Base-by-base conservation (phyloP, 2,113 vertebrate genomes). In the Catharus fuscescens region DNA sequence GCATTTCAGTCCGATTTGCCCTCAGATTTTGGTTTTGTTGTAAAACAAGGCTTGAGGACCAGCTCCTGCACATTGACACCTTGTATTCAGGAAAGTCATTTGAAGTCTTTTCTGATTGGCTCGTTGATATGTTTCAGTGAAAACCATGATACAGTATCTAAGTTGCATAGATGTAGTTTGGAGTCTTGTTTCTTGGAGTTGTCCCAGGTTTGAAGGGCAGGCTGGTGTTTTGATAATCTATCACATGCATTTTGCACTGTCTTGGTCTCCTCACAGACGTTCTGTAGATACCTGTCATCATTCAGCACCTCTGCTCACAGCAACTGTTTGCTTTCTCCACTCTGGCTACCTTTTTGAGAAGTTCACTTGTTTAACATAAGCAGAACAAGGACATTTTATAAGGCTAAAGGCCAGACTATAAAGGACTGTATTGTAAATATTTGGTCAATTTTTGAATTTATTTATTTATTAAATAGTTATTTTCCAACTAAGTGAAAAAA, bases 231-330 rank as follows among this genome's bases (percentile, higher is more conserved):
- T 54, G 18, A 61, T 69, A 76, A 42, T 26, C 10, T 3, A 3
- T 82, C 74, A 23, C 15, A 29, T 32, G 44, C 25, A 19, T 83
- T 92, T 85, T 76, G 71, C 50, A 32, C 54, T 72, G 26, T 50
- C 86, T 76, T 34, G 36, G 18, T 57, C 73, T 76, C 50, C 57
- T 79, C 65, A 24, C 34, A 19, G 42, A 32, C 34, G 9, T 69
- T 45, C 59, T 59, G 23, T 90, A 65, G 78, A 36, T 59, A 19
- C 1, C 65, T 78, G 56, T 50, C 64, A n/a, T 56, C 76, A 7
- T 74, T 70, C 72, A 80, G 86, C 88, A 81, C 61, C 72, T 84
- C 56, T 84, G 65, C 86, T 95, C 72, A 72, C 86, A 53, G 64
- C 16, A 84, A 77, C 60, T 71, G n/a, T 80, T 88, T 28, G 44